Conservation (phyloP, 2,888 invertebrate genomes). For the Gerris lacustris region DNA sequence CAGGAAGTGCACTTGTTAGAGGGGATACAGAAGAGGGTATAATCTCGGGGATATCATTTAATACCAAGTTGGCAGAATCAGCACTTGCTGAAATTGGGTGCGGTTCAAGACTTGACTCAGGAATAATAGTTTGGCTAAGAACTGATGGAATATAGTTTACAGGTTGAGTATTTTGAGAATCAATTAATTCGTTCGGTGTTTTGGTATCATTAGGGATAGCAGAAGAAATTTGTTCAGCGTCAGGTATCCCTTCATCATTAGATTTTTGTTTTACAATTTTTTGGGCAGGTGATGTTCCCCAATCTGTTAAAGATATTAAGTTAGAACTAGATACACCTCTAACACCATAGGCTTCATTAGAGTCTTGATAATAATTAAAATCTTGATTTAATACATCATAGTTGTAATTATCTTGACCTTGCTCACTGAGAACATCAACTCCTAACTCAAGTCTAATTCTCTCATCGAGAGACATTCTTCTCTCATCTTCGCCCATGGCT, state of each 20-base stretch:
- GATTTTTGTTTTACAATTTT: not conserved
- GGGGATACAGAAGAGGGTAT: not conserved
- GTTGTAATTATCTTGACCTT: not conserved
- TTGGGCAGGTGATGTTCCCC: not conserved
- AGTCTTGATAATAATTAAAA: not conserved
- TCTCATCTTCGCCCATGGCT: not conserved
- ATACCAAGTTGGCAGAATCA: not conserved
- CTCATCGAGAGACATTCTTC: not conserved
- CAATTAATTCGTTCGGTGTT: not conserved
- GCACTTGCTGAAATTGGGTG: not conserved
- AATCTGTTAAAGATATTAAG: not conserved
- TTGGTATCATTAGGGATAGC: not conserved
- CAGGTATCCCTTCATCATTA: not conserved
- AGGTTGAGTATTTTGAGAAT: not conserved
- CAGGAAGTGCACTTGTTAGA: not conserved
- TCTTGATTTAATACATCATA: not conserved
- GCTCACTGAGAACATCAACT: slow-evolving; percentile 3
- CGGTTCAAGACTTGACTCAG: not conserved
- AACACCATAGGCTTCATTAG: not conserved
- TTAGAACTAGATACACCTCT: not conserved
- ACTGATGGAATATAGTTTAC: not conserved
- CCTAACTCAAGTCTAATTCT: not conserved
- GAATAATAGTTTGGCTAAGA: not conserved
- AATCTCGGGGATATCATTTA: too few species aligned
- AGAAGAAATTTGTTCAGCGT: not conserved